A percentile compares a stretch with the other conserved stretches of the same genome.
Evolutionary conservation across 2,888 invertebrate genomes (phyloP).

Genomic region (Chironomus tentans): DNA sequence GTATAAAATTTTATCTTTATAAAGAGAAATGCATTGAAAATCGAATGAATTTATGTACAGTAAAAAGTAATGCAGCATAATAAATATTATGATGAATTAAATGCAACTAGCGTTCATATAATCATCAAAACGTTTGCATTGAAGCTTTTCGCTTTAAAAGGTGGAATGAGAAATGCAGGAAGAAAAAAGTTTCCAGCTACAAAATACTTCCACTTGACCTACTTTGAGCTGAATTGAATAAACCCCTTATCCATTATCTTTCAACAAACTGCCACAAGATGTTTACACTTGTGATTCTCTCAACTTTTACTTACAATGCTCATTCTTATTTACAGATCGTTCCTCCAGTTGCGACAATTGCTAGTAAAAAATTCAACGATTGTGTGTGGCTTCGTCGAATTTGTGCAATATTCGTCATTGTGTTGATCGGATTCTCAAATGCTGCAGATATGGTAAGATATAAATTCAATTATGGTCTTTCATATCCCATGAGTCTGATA

Average conservation of each 20-base stretch:
- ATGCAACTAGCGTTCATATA: too few relatives aligned
- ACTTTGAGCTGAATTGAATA: neutral
- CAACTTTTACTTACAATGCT: neutral
- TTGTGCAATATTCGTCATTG: constrained; percentile 48
- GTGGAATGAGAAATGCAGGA: too few relatives aligned
- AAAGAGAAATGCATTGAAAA: too few relatives aligned
- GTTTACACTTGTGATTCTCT: neutral
- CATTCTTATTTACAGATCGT: constrained; percentile 34
- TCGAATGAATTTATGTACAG: too few relatives aligned
- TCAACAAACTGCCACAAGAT: neutral
- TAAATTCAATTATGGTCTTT: neutral
- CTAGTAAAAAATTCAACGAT: constrained; percentile 49
- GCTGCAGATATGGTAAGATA: constrained; percentile 51
- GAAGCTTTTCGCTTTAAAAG: too few relatives aligned
- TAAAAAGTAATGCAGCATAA: too few relatives aligned
- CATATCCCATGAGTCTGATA: neutral
- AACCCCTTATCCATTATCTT: neutral
- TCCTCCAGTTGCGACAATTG: constrained; percentile 44
- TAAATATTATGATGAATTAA: too few relatives aligned
- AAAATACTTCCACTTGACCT: constrained; percentile 2
- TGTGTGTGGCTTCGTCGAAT: constrained; percentile 48
- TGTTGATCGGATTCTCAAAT: constrained; percentile 50
- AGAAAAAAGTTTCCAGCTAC: too few relatives aligned
- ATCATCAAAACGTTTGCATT: too few relatives aligned
- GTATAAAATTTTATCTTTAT: too few relatives aligned